These are phyloP conservation scores for Drosophila suboccidentalis DNA, from an alignment of 2,888 invertebrate species.

Conservation along the genomic window DNA sequence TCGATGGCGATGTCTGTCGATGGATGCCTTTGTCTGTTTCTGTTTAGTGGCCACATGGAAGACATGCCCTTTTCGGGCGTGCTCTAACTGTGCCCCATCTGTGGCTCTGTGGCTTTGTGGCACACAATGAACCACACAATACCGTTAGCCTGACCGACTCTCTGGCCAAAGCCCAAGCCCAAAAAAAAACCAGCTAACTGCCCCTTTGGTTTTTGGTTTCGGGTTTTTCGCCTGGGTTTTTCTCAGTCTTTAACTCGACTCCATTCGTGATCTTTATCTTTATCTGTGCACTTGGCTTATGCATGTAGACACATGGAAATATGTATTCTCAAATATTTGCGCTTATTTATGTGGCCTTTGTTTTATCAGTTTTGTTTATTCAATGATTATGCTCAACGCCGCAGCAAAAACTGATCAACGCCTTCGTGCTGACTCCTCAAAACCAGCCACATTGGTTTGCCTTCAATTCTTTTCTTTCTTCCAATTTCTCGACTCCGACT, in stretches of 20 bases:
- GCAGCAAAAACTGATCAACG: slow-evolving; percentile 14
- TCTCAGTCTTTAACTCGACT: slow-evolving; percentile 14
- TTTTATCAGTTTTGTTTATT: slow-evolving; percentile 76
- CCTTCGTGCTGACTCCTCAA: slow-evolving; percentile 18
- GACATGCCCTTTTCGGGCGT: slow-evolving; percentile 75
- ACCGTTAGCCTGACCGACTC: slow-evolving; percentile 71
- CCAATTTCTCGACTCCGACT: slow-evolving; percentile 27
- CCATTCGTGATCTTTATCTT: slow-evolving; percentile 68
- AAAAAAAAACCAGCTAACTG: slow-evolving; percentile 43
- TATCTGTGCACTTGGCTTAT: slow-evolving; percentile 63
- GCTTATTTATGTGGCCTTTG: slow-evolving; percentile 72
- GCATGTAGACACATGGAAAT: slow-evolving; percentile 49
- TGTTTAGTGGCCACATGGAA: slow-evolving; percentile 50
- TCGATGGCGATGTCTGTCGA: slow-evolving; percentile 53
- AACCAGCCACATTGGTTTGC: slow-evolving; percentile 42
- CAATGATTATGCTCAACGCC: slow-evolving; percentile 64
- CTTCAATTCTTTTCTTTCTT: slow-evolving; percentile 19
- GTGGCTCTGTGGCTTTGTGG: slow-evolving; percentile 51
- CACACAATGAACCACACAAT: slow-evolving; percentile 53
- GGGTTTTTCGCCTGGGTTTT: slow-evolving; percentile 23
- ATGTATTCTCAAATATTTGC: slow-evolving; percentile 70
- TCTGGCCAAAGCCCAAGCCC: slow-evolving; percentile 15
- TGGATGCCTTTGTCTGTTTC: slow-evolving; percentile 58
- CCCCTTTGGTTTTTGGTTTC: slow-evolving; percentile 33
- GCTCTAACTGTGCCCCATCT: slow-evolving; percentile 61